Base-by-base conservation (phyloP, 2,113 vertebrate genomes). In the Perca fluviatilis region DNA sequence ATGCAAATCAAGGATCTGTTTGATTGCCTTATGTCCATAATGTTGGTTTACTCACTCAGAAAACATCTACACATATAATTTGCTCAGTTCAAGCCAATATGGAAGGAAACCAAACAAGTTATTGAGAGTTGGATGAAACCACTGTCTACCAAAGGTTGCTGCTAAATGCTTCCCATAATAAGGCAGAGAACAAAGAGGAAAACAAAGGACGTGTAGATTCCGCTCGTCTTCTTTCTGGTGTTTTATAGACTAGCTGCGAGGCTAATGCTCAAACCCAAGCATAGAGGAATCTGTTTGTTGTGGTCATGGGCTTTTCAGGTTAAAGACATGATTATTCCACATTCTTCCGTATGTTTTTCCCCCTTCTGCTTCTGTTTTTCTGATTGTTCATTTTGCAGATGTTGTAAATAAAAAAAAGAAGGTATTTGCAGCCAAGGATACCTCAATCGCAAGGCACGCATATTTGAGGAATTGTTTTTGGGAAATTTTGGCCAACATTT, bases 271-370 rank as follows among this genome's bases (percentile, higher is more conserved):
- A 70, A 83, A 71, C 76, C 58, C 63, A 84, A 88, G 71, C 85
- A 86, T 40, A 13, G 58, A 88, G 84, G 87, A 92, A 91, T 92
- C 74, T 82, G 88, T 92, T 93, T 92, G 91, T 93, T 93, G 93
- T 93, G 91, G 86, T 91, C 64, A 63, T 74, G 21, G 80, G 66
- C 67, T 81, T 85, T 86, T 86, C 72, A 88, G 75, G 89, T 93
- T 86, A 82, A 82, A 84, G 9, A 54, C 80, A 36, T 56, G 63
- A 72, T 74, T 62, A 43, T 77, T 77, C 53, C 62, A 62, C 69
- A 84, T 58, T 68, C n/a, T 76, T 76, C 49, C 6, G 10, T 54
- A 14, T 86, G 72, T 83, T 83, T 69, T 66, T 67, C 21, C 43
- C 49, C 49, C 50, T 77, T 21, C 49, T 68, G 49, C 53, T 86